Evolutionary conservation across 1,140 invertebrate species (phyloP).

Genomic region (Apis dorsata): DNA sequence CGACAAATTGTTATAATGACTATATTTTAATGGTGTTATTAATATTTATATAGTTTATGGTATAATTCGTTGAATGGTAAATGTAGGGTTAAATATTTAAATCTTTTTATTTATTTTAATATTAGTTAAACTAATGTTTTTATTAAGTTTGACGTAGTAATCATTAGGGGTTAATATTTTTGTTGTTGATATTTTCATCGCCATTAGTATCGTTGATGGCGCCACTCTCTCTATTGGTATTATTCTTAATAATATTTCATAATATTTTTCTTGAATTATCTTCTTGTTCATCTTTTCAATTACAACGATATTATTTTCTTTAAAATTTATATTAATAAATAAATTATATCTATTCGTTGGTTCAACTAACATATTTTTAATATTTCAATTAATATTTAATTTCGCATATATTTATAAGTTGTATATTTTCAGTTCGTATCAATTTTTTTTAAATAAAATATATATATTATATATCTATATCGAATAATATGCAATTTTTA

Average conservation of each 20-base stretch:
- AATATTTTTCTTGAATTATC: neutral
- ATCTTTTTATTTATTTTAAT: neutral
- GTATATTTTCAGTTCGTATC: too few species aligned
- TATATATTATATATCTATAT: neutral
- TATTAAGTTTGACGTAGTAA: neutral
- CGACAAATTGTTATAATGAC: neutral
- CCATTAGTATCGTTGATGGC: constrained; percentile 4
- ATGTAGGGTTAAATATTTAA: neutral
- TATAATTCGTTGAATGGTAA: neutral
- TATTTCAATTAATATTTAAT: too few species aligned
- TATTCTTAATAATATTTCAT: neutral
- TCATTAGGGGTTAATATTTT: neutral
- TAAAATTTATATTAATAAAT: too few species aligned
- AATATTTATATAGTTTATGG: neutral
- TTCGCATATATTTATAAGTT: too few species aligned
- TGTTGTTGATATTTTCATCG: neutral
- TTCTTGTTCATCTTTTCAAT: neutral
- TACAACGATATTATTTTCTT: too few species aligned
- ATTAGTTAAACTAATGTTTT: neutral
- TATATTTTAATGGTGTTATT: neutral
- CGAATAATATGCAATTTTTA: neutral
- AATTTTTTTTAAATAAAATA: neutral
- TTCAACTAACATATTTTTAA: too few species aligned
- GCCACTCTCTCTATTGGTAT: constrained; percentile 1
- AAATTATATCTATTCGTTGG: too few species aligned